A percentile compares a stretch with the other conserved stretches of the same genome.
Evolutionary conservation across 2,888 invertebrate species (phyloP).

Genomic region (Mythimna pallens): DNA sequence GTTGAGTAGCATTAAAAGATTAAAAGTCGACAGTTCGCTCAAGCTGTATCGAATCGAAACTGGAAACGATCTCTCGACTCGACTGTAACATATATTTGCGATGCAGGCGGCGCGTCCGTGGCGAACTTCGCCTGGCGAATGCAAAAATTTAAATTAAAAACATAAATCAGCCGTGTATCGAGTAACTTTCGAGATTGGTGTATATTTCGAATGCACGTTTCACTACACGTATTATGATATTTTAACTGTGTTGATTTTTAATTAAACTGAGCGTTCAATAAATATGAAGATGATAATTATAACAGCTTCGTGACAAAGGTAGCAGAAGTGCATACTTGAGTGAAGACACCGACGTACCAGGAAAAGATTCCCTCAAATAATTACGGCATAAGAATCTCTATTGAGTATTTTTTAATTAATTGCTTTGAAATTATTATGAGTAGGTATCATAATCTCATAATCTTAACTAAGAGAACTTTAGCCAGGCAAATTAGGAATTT

Average conservation of each 20-base stretch:
- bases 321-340: slow-evolving; percentile 56
- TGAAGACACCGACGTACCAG: slow-evolving; percentile 65
- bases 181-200: slow-evolving; percentile 89
- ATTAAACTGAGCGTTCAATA: slow-evolving; percentile 53
- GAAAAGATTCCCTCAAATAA: slow-evolving; percentile 78
- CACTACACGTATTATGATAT: slow-evolving; percentile 75
- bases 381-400: slow-evolving; percentile 79
- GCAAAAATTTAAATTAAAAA: slow-evolving; percentile 91
- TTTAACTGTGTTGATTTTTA: slow-evolving; percentile 69
- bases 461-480: slow-evolving; percentile 88
- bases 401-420: slow-evolving; percentile 86
- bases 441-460: slow-evolving; percentile 89
- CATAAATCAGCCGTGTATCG: slow-evolving; percentile 91
- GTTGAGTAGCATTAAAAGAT: slow-evolving; percentile 90
- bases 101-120: slow-evolving; percentile 89
- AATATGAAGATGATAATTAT: slow-evolving; percentile 42
- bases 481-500: slow-evolving; percentile 86
- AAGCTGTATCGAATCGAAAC: slow-evolving; percentile 87
- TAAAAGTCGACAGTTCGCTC: slow-evolving; percentile 88
- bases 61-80: slow-evolving; percentile 84
- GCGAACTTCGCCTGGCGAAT: slow-evolving; percentile 89
- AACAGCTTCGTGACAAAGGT: slow-evolving; percentile 32
- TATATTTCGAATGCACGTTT: slow-evolving; percentile 85
- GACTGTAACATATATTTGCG: slow-evolving; percentile 88
- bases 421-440: slow-evolving; percentile 87